phyloP scores from a whole-genome alignment of 2,113 vertebrate species.

The Hyaena hyaena region DNA sequence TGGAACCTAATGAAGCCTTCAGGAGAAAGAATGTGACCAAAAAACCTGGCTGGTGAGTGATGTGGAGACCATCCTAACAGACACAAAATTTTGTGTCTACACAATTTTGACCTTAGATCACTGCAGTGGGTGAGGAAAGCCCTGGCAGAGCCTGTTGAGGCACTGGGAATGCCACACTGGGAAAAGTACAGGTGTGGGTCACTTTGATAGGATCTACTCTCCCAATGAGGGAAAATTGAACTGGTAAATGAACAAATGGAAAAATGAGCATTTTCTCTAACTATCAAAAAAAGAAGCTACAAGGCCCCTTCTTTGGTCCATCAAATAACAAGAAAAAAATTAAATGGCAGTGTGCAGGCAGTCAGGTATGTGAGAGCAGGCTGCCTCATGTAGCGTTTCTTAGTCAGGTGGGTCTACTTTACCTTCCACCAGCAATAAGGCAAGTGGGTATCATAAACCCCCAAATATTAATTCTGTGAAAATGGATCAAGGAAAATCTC shows the following conservation, averaged over 20 bases:
- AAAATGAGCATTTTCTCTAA: conserved; percentile 39
- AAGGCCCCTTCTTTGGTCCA: neutral
- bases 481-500: neutral
- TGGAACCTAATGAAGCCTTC: neutral
- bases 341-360: neutral
- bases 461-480: neutral
- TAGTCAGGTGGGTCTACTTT: neutral
- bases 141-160: neutral
- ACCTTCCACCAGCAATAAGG: neutral
- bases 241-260: conserved; percentile 30
- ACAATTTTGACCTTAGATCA: neutral
- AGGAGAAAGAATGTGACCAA: neutral
- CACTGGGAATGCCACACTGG: neutral
- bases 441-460: neutral
- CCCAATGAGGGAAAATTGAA: neutral
- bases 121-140: neutral
- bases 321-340: neutral
- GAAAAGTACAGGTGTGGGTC: neutral
- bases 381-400: neutral
- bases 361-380: neutral
- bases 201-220: neutral
- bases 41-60: neutral
- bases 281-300: neutral
- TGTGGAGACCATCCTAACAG: neutral
- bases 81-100: neutral